Evolutionary conservation across 1,140 invertebrate genomes (phyloP), one percentile per base, ranked within the genome.

Genomic region (Drosophila kurseongensis): DNA sequence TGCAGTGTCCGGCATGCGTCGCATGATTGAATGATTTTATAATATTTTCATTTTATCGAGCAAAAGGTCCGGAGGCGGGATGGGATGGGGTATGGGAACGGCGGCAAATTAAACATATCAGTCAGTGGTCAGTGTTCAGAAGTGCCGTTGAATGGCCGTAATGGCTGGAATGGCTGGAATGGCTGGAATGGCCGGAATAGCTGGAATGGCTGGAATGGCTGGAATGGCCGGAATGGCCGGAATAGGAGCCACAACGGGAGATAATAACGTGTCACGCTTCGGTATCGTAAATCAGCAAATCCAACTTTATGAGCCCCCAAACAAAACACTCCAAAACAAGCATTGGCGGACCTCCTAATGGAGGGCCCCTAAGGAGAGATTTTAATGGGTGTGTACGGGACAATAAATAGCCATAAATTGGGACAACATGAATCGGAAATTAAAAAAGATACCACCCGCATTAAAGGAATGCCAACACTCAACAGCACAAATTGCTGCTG

Each of bases 21-120:
- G 77, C 81, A 85, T 85, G 81, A 85, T 85, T 85, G 81, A 85
- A 63, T 85, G 81, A 81, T 85, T 85, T 78, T 75, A 85, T 75
- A 85, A 85, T 86, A 75, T 50, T 84, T 77, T 60, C 81, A 78
- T 85, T 75, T 85, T 85, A 80, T 78, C 68, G 68, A 66, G 63
- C 57, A 62, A 74, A 72, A 60, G 67, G 73, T 71, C 68, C 44
- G 13, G 6, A 16, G 13, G 23, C 8, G 29, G 7, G 6, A 32
- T 32, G 29, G 29, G 29, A 32, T 4, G 2, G 4, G 29, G 0
- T 0, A 29, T 32, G 5, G 9, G 29, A 14, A 8, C 3, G 7
- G 18, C 16, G 42, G 48, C 38, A 69, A 83, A 78, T 82, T 84
- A 84, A 84, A 80, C 80, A 84, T 76, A 76, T 79, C 75, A 66